Conservation (phyloP, 53 echinoderm and acorn worm species). For the Henricia sp. region DNA sequence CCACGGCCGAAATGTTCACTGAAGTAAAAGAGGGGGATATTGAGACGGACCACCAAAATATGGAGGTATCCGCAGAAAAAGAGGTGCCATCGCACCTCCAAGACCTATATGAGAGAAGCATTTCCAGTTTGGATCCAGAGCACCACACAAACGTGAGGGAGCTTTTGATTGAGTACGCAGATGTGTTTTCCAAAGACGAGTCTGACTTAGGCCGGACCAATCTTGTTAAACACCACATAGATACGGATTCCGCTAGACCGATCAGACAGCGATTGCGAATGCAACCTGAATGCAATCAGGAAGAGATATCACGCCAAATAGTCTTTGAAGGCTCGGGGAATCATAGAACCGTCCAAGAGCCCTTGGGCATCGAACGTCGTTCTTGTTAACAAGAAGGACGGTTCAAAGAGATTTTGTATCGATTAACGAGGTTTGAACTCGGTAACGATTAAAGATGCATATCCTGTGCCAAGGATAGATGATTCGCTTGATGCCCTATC, state of each 20-base stretch:
- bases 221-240: conserved; percentile 52
- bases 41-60: too few relatives aligned
- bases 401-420: conserved; percentile 62
- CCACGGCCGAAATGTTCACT: conserved; percentile 35
- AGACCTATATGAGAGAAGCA: conserved; percentile 45
- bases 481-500: conserved; percentile 61
- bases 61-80: background rate
- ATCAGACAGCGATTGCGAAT: conserved; percentile 46
- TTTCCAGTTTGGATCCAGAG: background rate
- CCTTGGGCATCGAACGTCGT: conserved; percentile 67
- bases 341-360: conserved; percentile 64
- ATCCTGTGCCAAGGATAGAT: conserved; percentile 64
- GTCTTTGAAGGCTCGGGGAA: conserved; percentile 1
- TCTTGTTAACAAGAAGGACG: conserved; percentile 64
- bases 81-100: conserved; percentile 47
- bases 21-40: conserved; percentile 8
- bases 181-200: conserved; percentile 57
- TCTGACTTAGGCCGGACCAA: conserved; percentile 50
- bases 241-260: conserved; percentile 48
- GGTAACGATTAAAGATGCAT: conserved; percentile 66
- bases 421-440: conserved; percentile 63
- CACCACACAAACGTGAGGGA: conserved; percentile 5
- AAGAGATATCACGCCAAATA: conserved; percentile 59
- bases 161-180: conserved; percentile 40
- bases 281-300: conserved; percentile 45